These are phyloP conservation scores for Erythrocercus mccallii DNA, from an alignment of 2,113 vertebrate genomes.

Conservation along the genomic window DNA sequence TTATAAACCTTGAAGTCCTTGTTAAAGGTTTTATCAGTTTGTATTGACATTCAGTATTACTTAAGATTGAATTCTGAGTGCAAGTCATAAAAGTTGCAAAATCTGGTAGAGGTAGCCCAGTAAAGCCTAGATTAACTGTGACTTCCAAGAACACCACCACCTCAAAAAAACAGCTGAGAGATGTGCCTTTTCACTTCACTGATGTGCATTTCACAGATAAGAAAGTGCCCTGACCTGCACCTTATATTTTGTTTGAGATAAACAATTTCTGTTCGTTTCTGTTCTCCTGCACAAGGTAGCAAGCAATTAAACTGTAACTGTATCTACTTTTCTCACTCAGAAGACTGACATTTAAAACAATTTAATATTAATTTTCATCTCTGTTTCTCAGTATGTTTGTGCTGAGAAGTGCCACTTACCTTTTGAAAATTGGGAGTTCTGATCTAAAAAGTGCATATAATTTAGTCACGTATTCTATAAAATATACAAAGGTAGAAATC, in stretches of 20 bases:
- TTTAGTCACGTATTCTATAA: not conserved
- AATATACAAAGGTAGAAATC: not conserved
- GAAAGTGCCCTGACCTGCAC: not conserved
- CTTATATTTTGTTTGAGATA: not conserved
- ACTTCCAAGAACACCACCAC: not conserved
- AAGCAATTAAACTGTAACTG: conserved; percentile 18
- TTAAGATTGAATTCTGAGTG: not conserved
- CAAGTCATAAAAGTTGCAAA: not conserved
- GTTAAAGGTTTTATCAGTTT: not conserved
- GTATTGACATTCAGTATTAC: not conserved
- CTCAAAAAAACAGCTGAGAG: not conserved
- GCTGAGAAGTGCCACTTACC: conserved; percentile 3
- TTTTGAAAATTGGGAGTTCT: not conserved
- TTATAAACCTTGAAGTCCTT: not conserved
- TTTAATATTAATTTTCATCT: conserved; percentile 36
- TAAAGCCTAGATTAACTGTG: not conserved
- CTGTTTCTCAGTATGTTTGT: not conserved
- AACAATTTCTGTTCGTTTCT: not conserved
- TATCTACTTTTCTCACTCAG: not conserved
- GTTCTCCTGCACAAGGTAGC: not conserved
- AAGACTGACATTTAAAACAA: conserved; percentile 30
- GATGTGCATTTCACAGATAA: not conserved
- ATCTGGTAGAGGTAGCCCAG: not conserved
- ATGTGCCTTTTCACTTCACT: not conserved
- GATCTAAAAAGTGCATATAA: not conserved